A percentile compares a stretch with the other conserved stretches of the same genome.
Conservation (phyloP, 2,113 vertebrate species). For the Machaerirhynchus nigripectus region DNA sequence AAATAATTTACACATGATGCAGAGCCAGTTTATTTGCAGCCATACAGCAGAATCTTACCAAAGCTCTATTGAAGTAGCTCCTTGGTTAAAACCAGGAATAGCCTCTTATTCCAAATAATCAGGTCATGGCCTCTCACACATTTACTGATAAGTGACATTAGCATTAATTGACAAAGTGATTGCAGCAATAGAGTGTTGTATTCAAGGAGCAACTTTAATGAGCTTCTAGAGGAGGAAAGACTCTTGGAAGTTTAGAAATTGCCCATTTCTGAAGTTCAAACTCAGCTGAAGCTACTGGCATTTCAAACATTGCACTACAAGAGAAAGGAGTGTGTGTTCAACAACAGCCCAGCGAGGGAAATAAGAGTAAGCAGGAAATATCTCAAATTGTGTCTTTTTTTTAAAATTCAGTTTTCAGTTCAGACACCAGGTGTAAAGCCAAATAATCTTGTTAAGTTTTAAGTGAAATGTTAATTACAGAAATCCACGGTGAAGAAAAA, state of each 20-base stretch:
- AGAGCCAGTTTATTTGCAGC: neutral
- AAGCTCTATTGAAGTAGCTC: neutral
- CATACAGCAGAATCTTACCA: neutral
- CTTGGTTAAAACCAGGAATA: neutral
- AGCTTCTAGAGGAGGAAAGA: neutral
- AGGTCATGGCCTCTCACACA: neutral
- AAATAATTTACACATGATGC: neutral
- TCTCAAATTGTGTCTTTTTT: neutral
- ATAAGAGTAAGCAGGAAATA: neutral
- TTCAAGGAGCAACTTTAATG: neutral
- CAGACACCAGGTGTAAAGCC: neutral
- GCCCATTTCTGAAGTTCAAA: neutral
- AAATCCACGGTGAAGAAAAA: neutral
- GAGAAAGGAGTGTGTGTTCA: neutral
- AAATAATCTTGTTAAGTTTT: neutral
- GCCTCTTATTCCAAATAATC: neutral
- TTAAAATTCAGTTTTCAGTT: neutral
- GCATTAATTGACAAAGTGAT: neutral
- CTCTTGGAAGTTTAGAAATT: neutral
- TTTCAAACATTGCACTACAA: neutral
- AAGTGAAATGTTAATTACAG: slow-evolving; percentile 13
- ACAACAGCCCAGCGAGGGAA: neutral
- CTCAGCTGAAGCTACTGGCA: neutral
- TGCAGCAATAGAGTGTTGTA: neutral
- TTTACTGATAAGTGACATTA: neutral